These are phyloP conservation scores for Catalaphyllia jardinei DNA, from an alignment of 64 coral and sea anemone species.

Conservation along the genomic window DNA sequence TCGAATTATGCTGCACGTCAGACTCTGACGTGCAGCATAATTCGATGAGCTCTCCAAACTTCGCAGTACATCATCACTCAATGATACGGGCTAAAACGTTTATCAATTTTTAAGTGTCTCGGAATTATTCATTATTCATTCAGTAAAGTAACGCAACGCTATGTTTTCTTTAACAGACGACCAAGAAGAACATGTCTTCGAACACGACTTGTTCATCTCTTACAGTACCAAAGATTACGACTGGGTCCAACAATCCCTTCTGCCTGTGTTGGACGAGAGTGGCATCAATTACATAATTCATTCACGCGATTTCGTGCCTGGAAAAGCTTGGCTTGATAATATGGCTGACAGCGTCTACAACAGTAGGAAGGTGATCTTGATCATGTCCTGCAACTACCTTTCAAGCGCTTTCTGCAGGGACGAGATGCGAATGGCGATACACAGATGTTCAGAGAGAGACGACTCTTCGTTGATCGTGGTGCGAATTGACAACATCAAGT, in stretches of 20 bases:
- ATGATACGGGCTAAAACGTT: not conserved
- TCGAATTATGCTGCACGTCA: too few relatives aligned
- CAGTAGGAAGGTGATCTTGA: constrained; percentile 41
- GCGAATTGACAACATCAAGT: not conserved
- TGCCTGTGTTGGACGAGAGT: constrained; percentile 21
- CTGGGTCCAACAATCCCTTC: constrained; percentile 40
- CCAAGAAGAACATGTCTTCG: not conserved
- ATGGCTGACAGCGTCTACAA: constrained; percentile 77
- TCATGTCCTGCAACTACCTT: constrained; percentile 51
- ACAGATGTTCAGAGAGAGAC: not conserved
- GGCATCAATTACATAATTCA: constrained; percentile 55
- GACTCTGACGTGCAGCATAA: too few relatives aligned
- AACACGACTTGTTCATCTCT: constrained; percentile 62
- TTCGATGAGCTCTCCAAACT: too few relatives aligned
- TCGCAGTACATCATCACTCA: too few relatives aligned
- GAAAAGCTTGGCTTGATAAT: constrained; percentile 62
- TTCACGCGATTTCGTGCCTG: constrained; percentile 55
- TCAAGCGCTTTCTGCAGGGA: constrained; percentile 43
- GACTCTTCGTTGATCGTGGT: constrained; percentile 32
- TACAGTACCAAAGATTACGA: constrained; percentile 69
- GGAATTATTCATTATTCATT: not conserved
- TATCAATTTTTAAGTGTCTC: not conserved
- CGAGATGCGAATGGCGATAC: constrained; percentile 53
- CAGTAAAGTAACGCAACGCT: not conserved
- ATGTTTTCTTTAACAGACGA: not conserved